These are phyloP conservation scores for Albula glossodonta DNA, from an alignment of 2,113 vertebrate genomes.

Conservation along the genomic window DNA sequence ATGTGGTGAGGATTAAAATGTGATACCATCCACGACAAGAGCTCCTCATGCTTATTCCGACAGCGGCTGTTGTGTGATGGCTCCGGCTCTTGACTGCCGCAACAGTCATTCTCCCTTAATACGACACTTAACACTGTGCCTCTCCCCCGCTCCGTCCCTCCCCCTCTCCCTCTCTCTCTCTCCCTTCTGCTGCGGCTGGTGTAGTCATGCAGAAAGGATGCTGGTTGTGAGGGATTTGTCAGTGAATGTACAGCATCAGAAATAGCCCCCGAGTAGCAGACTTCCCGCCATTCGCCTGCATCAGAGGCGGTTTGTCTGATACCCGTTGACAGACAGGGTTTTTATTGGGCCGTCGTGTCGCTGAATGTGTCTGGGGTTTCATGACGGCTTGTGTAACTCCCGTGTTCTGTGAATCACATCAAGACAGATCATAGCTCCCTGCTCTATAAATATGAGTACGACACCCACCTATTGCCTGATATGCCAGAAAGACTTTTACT, in stretches of 20 bases:
- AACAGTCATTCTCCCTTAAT: constrained; percentile 71
- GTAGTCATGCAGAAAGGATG: constrained; percentile 47
- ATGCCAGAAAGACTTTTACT: background rate
- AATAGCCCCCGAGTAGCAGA: constrained; percentile 37
- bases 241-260: constrained; percentile 47
- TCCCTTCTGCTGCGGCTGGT: constrained; percentile 50
- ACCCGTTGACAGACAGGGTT: constrained; percentile 38
- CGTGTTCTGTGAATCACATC: background rate
- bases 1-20: constrained; percentile 73
- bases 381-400: constrained; percentile 4
- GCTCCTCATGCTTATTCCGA: constrained; percentile 74
- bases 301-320: constrained; percentile 28
- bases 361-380: background rate
- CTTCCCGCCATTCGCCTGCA: constrained; percentile 31
- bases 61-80: constrained; percentile 72
- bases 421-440: background rate
- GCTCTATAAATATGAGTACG: background rate
- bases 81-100: constrained; percentile 64
- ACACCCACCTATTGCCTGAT: background rate
- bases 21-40: constrained; percentile 74
- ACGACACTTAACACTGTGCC: constrained; percentile 73
- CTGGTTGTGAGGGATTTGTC: constrained; percentile 58
- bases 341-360: background rate
- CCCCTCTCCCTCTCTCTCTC: constrained; percentile 45
- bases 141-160: constrained; percentile 31